A percentile compares a stretch with the other conserved stretches of the same genome.
Conservation (phyloP, 2,113 vertebrate species). For the Garra rufa region DNA sequence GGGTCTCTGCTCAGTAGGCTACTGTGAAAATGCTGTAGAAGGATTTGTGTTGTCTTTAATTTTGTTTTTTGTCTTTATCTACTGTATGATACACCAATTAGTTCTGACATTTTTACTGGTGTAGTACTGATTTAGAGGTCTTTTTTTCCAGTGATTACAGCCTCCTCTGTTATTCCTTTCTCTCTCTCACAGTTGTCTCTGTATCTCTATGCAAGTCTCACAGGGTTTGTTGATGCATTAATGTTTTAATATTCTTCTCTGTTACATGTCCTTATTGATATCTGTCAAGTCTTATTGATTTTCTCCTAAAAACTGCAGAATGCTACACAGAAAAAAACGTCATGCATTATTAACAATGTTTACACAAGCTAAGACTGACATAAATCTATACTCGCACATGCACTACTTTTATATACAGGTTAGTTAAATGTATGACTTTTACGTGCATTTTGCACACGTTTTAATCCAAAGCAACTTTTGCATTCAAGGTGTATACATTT, state of each 20-base stretch:
- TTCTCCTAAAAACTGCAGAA: constrained; percentile 9
- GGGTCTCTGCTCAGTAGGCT: neutral
- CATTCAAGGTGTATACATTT: neutral
- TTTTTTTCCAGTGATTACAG: neutral
- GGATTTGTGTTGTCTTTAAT: neutral
- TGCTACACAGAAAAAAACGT: neutral
- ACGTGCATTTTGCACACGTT: neutral
- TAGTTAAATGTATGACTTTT: neutral
- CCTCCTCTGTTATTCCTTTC: neutral
- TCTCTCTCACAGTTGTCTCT: neutral
- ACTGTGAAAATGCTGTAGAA: neutral
- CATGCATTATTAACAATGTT: constrained; percentile 7
- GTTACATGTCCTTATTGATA: neutral
- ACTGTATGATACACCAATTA: neutral
- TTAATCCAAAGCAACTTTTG: neutral
- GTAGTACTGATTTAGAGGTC: neutral
- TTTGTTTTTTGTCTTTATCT: neutral
- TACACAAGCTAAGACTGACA: neutral
- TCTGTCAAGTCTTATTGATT: neutral
- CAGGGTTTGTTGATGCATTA: neutral
- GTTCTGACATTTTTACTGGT: neutral
- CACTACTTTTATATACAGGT: neutral
- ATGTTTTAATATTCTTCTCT: neutral
- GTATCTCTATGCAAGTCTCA: neutral
- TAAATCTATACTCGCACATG: neutral